These are phyloP conservation scores for Trichogramma pretiosum DNA, from an alignment of 1,140 invertebrate genomes.

Conservation along the genomic window DNA sequence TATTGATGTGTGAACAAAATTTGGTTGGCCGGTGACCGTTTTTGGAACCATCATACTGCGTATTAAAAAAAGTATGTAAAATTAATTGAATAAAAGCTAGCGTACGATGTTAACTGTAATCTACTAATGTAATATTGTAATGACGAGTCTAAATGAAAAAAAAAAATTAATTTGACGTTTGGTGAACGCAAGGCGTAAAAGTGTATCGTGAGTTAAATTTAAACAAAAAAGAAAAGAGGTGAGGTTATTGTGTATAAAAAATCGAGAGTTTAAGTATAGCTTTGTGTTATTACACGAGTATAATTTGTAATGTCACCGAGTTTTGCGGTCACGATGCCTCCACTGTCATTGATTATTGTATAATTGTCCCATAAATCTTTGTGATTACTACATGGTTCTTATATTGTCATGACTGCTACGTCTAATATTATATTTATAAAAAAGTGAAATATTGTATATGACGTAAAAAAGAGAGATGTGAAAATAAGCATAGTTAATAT, in stretches of 20 bases:
- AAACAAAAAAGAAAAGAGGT: slow-evolving; percentile 26
- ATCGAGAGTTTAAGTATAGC: slow-evolving; percentile 33
- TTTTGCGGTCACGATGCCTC: slow-evolving; percentile 25
- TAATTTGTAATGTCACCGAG: slow-evolving; percentile 24
- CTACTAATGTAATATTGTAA: slow-evolving; percentile 49
- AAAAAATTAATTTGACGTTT: slow-evolving; percentile 45
- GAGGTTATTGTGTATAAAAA: slow-evolving; percentile 46
- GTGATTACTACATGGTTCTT: slow-evolving; percentile 26
- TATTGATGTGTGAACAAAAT: slow-evolving; percentile 50
- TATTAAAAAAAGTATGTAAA: slow-evolving; percentile 50
- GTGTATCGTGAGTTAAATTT: slow-evolving; percentile 35
- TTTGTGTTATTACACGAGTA: slow-evolving; percentile 26
- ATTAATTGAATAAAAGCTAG: slow-evolving; percentile 49
- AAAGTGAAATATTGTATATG: slow-evolving; percentile 37
- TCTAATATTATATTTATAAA: slow-evolving; percentile 26
- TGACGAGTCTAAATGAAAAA: slow-evolving; percentile 48
- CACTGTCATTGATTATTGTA: slow-evolving; percentile 29
- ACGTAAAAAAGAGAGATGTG: slow-evolving; percentile 32
- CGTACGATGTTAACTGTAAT: slow-evolving; percentile 48
- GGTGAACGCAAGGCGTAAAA: slow-evolving; percentile 40
- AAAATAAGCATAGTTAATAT: slow-evolving; percentile 31
- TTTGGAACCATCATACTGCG: slow-evolving; percentile 48
- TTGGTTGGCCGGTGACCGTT: slow-evolving; percentile 48
- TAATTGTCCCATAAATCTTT: slow-evolving; percentile 30
- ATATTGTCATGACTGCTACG: slow-evolving; percentile 22